These are phyloP conservation scores for Cavia porcellus DNA, from an alignment of 2,113 vertebrate genomes.

Conservation along the genomic window DNA sequence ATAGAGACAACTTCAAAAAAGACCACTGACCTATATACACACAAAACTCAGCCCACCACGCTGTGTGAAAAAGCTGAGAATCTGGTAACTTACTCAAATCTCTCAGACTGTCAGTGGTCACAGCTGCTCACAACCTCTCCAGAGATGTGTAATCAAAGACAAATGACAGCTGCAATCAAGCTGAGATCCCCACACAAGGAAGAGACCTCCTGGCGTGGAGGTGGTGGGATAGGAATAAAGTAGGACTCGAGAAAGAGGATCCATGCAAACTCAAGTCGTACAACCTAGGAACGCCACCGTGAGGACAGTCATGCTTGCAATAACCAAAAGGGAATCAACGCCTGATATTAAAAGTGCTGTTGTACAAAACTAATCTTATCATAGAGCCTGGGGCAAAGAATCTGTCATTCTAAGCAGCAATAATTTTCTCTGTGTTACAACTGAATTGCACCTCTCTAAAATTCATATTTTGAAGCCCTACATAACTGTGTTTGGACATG, in stretches of 20 bases:
- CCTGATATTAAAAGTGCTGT: background rate
- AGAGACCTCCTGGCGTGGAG: background rate
- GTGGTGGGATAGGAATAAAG: background rate
- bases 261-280: accelerated
- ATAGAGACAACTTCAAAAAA: no score
- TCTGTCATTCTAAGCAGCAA: background rate
- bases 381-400: background rate
- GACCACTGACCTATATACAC: background rate
- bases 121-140: background rate
- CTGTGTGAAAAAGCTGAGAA: background rate
- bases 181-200: background rate
- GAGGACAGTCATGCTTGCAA: no score
- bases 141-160: background rate
- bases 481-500: background rate
- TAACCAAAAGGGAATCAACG: background rate
- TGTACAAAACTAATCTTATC: background rate
- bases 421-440: background rate
- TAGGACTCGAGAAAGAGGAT: background rate
- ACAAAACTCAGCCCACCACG: background rate
- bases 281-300: background rate
- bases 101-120: background rate
- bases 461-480: background rate
- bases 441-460: background rate
- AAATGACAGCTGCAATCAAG: background rate
- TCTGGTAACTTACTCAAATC: background rate